Conservation (phyloP, 2,113 vertebrate genomes). For the Rhinolophus sinicus region DNA sequence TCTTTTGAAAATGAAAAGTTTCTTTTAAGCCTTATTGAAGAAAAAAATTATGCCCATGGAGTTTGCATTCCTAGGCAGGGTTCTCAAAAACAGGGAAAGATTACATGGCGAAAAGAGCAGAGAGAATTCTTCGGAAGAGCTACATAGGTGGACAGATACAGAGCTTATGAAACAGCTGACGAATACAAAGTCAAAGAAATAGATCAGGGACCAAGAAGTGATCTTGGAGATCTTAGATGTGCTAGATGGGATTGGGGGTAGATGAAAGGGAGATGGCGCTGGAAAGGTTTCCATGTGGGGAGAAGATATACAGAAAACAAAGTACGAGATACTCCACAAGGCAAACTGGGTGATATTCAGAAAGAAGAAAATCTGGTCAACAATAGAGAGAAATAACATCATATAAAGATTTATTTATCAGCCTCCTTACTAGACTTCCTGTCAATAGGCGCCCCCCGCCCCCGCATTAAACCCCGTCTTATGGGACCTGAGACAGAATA, state of each 20-base stretch:
- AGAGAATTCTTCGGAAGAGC: background rate
- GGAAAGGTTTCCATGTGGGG: background rate
- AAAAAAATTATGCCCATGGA: background rate
- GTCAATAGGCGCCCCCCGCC: background rate
- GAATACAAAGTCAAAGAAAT: constrained; percentile 3
- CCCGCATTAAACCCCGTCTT: background rate
- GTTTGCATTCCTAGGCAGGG: background rate
- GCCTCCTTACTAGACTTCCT: background rate
- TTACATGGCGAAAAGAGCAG: background rate
- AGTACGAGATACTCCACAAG: background rate
- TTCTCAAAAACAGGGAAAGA: background rate
- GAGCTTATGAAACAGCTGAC: background rate
- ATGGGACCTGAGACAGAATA: background rate
- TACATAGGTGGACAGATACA: rapidly evolving
- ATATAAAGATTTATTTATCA: background rate
- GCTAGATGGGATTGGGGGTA: background rate
- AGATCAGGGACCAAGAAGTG: background rate
- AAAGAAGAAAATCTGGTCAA: constrained; percentile 18
- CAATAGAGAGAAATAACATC: background rate
- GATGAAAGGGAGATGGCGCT: background rate
- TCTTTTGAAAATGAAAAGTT: background rate
- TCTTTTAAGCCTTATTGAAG: background rate
- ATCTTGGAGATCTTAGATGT: background rate
- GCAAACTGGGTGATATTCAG: background rate
- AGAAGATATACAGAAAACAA: background rate